Evolutionary conservation across 2,113 vertebrate species (phyloP), one percentile per base, ranked within the genome.

Genomic region (Mungos mungo): DNA sequence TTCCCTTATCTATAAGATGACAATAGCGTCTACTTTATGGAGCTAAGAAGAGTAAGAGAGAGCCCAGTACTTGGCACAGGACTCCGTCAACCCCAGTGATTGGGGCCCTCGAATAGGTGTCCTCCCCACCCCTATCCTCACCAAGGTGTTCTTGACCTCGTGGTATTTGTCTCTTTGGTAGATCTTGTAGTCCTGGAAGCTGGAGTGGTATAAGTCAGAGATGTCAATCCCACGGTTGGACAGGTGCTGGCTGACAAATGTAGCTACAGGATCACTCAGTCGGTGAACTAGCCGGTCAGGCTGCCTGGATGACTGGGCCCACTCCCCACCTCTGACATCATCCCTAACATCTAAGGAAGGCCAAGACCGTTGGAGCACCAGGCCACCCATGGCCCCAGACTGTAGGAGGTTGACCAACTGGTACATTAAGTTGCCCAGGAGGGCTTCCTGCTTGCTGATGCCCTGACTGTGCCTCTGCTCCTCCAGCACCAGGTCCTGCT

Each of bases 211-310:
- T 29, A 98, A 98, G 45, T 98, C 66, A 19, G 25, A 98, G 96
- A 99, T 98, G 31, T 97, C 95, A 87, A 99, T 99, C 41, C 99
- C 99, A 0, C 99, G 99, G n/a, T 91, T 98, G 16, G 99, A 99
- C 85, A 99, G 99, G 97, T 99, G 99, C 2, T 60, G 79, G 47
- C 98, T 99, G 54, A 88, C 74, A 41, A 57, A 38, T 4, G 72
- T 4, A 90, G 69, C 4, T 0, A 82, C 63, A 31, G 45, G 66
- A 4, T 84, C 94, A 33, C 95, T 98, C 85, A 91, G 63, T 15
- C 47, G 9, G 0, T 29, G 0, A 21, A 83, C 18, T 1, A 41
- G 91, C 80, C 41, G 68, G 45, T 60, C 31, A 0, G 5, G 89
- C 35, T 38, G 90, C 91, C 50, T 76, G 66, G 65, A 7, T 3